Conservation (phyloP, 37 sponge, comb jelly and placozoan genomes). For the Haliclona indistincta region DNA sequence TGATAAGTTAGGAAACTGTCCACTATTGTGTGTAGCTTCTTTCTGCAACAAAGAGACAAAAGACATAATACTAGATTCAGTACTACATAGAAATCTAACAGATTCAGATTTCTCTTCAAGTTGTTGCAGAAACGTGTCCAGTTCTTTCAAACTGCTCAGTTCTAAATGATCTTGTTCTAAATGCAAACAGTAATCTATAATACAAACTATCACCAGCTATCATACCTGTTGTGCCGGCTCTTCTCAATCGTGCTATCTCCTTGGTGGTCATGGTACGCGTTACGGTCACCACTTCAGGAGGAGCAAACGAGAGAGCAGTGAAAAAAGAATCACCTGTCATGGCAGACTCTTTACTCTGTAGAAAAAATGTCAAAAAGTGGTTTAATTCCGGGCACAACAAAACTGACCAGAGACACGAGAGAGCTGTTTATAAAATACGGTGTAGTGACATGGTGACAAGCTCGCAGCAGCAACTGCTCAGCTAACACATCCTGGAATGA, state of each 20-base stretch:
- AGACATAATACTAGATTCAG: not conserved
- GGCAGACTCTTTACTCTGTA: constrained; percentile 37
- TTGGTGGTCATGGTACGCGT: not conserved
- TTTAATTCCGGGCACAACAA: not conserved
- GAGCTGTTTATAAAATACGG: constrained; percentile 66
- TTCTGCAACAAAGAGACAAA: not conserved
- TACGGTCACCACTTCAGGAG: constrained; percentile 18
- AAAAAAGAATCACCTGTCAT: constrained; percentile 48
- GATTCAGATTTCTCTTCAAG: not conserved
- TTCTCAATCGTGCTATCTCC: constrained; percentile 40
- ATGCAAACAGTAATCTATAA: not conserved
- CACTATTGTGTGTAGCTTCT: not conserved
- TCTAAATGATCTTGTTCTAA: not conserved
- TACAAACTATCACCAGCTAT: not conserved
- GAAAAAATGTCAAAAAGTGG: not conserved
- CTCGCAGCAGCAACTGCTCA: constrained; percentile 35
- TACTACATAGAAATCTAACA: not conserved
- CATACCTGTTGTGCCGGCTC: constrained; percentile 40
- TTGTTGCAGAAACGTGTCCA: not conserved
- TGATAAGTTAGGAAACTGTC: not conserved
- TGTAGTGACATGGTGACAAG: constrained; percentile 28
- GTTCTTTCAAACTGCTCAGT: not conserved
- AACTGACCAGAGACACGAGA: constrained; percentile 56
- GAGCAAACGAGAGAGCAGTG: constrained; percentile 19
- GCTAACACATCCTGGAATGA: constrained; percentile 49